Percentiles rank a stretch among this genome's conserved stretches.
These are phyloP conservation scores for Sinosuthora webbiana DNA, from an alignment of 2,113 vertebrate genomes.

Conservation along the genomic window DNA sequence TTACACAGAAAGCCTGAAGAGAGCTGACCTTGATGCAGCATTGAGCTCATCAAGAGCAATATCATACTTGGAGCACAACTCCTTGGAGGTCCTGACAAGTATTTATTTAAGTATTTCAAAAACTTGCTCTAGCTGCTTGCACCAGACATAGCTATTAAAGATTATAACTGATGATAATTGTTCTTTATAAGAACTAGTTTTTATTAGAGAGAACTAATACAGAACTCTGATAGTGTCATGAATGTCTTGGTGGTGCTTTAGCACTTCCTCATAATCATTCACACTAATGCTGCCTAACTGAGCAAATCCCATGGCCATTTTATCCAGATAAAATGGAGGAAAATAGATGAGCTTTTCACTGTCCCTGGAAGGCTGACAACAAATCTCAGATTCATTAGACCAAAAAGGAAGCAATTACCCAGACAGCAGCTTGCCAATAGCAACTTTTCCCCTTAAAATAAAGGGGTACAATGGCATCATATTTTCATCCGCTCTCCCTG, in stretches of 20 bases:
- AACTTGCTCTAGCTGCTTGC: neutral
- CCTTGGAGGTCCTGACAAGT: neutral
- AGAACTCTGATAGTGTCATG: neutral
- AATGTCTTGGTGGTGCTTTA: neutral
- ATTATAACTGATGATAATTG: neutral
- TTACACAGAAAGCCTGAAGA: neutral
- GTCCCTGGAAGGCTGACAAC: conserved; percentile 44
- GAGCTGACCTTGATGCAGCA: neutral
- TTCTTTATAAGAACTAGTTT: neutral
- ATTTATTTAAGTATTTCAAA: neutral
- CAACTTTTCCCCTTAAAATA: conserved; percentile 10
- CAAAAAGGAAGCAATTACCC: conserved; percentile 43
- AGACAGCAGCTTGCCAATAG: conserved; percentile 30
- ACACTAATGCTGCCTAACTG: conserved; percentile 6
- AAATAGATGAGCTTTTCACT: conserved; percentile 43
- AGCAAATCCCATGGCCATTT: conserved; percentile 42
- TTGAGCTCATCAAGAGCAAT: neutral
- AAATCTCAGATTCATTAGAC: conserved; percentile 46
- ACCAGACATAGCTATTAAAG: neutral
- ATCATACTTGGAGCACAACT: neutral
- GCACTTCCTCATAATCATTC: neutral
- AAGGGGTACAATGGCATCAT: neutral
- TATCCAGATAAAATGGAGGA: conserved; percentile 24
- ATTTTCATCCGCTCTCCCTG: neutral
- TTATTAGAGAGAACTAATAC: neutral